A percentile compares a stretch with the other conserved stretches of the same genome.
phyloP scores from a whole-genome alignment of 2,888 invertebrate genomes.

The Leptinotarsa rubiginosa region DNA sequence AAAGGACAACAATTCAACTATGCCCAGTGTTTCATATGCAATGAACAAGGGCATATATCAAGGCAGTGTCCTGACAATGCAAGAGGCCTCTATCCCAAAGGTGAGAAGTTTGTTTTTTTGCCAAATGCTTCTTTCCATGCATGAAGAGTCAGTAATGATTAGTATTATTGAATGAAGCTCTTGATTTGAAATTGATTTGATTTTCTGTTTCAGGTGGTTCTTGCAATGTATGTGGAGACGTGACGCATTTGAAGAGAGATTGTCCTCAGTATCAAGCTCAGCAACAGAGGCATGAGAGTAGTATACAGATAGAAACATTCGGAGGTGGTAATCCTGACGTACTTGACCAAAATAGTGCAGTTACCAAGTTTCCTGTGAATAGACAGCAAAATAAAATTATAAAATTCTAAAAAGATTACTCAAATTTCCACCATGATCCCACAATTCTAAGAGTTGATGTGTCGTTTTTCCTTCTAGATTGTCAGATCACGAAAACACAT shows the following conservation, averaged over 20 bases:
- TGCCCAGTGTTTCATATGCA: constrained; percentile 91
- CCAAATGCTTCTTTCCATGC: no score
- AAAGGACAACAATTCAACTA: constrained; percentile 78
- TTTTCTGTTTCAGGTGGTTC: constrained; percentile 66
- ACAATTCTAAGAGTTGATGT: no score
- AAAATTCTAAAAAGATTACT: constrained; percentile 51
- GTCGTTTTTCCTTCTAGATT: no score
- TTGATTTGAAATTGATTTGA: neutral
- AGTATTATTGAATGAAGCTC: no score
- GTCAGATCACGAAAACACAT: no score
- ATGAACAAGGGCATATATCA: constrained; percentile 88
- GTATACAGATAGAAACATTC: constrained; percentile 55
- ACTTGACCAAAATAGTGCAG: constrained; percentile 47
- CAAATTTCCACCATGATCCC: no score
- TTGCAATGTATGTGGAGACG: constrained; percentile 87
- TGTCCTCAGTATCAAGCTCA: constrained; percentile 72
- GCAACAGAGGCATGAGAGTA: constrained; percentile 53
- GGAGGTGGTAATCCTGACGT: constrained; percentile 58
- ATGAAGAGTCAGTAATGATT: no score
- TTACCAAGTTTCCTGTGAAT: constrained; percentile 16
- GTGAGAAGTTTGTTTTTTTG: constrained; percentile 35
- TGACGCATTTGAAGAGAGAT: constrained; percentile 85
- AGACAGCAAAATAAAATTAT: constrained; percentile 56
- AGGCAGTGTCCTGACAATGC: constrained; percentile 90
- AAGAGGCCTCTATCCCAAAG: constrained; percentile 83